A percentile compares a stretch with the other conserved stretches of the same genome.
These are phyloP conservation scores for Nanorana parkeri DNA, from an alignment of 2,113 vertebrate species.

Conservation along the genomic window DNA sequence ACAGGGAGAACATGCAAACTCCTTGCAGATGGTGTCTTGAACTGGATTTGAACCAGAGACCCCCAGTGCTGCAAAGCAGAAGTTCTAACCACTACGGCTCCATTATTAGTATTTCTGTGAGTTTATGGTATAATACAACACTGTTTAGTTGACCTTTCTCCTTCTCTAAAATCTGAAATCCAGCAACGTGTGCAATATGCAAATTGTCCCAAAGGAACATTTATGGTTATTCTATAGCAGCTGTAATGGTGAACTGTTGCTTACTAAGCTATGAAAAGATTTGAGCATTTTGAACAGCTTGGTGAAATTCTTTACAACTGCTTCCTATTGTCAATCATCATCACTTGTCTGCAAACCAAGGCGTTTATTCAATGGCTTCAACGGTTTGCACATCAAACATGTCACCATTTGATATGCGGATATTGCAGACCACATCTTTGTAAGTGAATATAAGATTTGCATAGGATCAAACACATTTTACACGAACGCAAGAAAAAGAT, in stretches of 20 bases:
- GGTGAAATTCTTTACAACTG: not conserved
- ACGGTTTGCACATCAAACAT: not conserved
- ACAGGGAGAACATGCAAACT: too few species aligned
- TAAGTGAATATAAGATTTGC: not conserved
- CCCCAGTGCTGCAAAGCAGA: too few species aligned
- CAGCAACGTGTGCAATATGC: too few species aligned
- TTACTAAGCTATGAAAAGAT: not conserved
- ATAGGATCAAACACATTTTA: not conserved
- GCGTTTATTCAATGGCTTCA: not conserved
- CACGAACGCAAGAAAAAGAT: not conserved
- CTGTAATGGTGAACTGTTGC: not conserved
- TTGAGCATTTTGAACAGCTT: not conserved
- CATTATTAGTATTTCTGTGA: too few species aligned
- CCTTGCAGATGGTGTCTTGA: too few species aligned
- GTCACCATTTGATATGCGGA: not conserved
- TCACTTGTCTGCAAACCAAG: conserved; percentile 9
- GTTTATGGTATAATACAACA: too few species aligned
- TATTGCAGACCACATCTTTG: not conserved
- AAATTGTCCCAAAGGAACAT: not conserved
- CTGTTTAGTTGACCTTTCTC: too few species aligned
- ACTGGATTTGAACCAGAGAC: too few species aligned
- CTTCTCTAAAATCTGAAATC: too few species aligned
- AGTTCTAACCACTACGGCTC: too few species aligned
- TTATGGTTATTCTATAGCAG: not conserved
- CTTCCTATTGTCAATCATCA: conserved; percentile 27